Evolutionary conservation across 2,888 invertebrate species (phyloP), one percentile per base, ranked within the genome.

Genomic region (Eremobia ochroleuca): DNA sequence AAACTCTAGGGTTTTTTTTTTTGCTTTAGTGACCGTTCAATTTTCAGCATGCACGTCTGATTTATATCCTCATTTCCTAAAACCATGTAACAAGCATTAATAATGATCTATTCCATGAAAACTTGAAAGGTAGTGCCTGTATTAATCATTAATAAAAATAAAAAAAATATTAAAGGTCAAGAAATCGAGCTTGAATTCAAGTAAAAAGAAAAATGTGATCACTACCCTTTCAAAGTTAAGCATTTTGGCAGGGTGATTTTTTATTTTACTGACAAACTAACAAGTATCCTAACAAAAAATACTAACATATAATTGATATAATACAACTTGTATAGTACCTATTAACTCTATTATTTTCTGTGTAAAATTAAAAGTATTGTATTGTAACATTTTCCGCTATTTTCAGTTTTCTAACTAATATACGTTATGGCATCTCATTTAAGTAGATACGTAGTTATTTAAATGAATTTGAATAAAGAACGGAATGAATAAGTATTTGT

Each of bases 371-470:
- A 13, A 75, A 18, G 31, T n/a, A 40, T 65, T 34, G 5, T 43
- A 43, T 43, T 43, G 43, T 37, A 59, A 78, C 25, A 28, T 46
- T 52, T 37, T 40, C 15, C 49, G n/a, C 25, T n/a, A 31, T 28
- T 34, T 52, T 46, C 25, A n/a, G 40, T 73, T 61, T 55, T 68
- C 31, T 67, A 62, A 49, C 37, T 4, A 52, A 77, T 46, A 69
- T 8, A 79, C 83, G 86, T 84, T 83, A 79, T 83, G 86, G 86
- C 86, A 86, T 81, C 86, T 86, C 84, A 83, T 73, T 37, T 67
- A 58, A 59, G 70, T 82, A 84, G 79, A 79, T 70, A n/a, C n/a
- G n/a, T n/a, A 65, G 59, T 77, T 77, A 66, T 66, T 82, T 28
- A 6, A 31, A 77, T 37, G 0, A n/a, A 18, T 25, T 62, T 72